These are phyloP conservation scores for Morone saxatilis DNA, from an alignment of 2,113 vertebrate species.

Conservation along the genomic window DNA sequence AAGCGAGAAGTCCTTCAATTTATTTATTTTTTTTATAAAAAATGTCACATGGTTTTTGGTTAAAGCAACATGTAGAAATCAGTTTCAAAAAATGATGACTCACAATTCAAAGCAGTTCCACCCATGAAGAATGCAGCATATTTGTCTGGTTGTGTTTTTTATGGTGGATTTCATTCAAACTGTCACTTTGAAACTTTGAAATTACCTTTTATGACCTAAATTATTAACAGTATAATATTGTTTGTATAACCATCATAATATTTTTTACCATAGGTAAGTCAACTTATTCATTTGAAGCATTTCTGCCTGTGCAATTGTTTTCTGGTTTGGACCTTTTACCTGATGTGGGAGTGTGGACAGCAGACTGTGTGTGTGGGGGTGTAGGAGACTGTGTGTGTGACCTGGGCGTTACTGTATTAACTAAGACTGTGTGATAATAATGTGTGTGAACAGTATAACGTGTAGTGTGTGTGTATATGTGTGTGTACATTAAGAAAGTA, in stretches of 20 bases:
- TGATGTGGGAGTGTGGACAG: not conserved
- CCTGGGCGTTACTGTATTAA: slow-evolving; percentile 9
- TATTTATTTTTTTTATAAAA: too few relatives aligned
- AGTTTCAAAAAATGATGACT: not conserved
- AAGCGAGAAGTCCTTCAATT: too few relatives aligned
- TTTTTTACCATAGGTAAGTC: not conserved
- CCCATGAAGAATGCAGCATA: not conserved
- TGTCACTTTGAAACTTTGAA: too few relatives aligned
- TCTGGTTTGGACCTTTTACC: not conserved
- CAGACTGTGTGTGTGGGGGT: not conserved
- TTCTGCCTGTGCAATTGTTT: not conserved
- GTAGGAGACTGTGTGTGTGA: slow-evolving; percentile 3
- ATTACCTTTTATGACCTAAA: not conserved
- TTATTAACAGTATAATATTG: not conserved
- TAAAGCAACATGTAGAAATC: too few relatives aligned
- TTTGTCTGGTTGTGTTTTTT: not conserved
- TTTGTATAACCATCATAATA: not conserved
- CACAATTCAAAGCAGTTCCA: not conserved
- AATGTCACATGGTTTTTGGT: too few relatives aligned
- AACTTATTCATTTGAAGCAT: not conserved
- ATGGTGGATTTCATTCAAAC: too few relatives aligned
- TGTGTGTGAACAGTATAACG: not conserved
- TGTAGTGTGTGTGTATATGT: slow-evolving; percentile 27
- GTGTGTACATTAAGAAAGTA: slow-evolving; percentile 2
- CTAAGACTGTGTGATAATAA: not conserved